Percentiles rank a stretch among this genome's conserved stretches.
Conservation (phyloP, 2,113 vertebrate genomes). For the Lota lota region DNA sequence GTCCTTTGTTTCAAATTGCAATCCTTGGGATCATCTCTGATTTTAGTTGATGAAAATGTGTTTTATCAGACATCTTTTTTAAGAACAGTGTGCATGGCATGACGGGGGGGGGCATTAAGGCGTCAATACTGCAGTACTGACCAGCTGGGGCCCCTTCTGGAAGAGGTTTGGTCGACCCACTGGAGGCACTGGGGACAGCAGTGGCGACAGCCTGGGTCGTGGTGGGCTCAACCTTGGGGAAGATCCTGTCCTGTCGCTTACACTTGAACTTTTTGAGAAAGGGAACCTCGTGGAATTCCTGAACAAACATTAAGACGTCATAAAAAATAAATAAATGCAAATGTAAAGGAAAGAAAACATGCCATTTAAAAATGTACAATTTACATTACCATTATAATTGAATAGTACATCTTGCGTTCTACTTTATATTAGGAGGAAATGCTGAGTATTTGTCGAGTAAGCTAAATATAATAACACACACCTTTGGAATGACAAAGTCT, state of each 20-base stretch:
- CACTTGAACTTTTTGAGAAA: constrained; percentile 95
- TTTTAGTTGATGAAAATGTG: too few species aligned
- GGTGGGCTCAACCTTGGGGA: constrained; percentile 69
- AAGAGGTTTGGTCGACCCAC: constrained; percentile 26
- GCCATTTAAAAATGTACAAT: too few species aligned
- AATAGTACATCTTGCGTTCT: too few species aligned
- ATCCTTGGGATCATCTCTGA: too few species aligned
- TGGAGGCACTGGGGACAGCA: constrained; percentile 58
- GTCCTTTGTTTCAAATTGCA: too few species aligned
- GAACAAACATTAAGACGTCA: neutral
- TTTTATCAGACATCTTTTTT: neutral
- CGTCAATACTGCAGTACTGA: constrained; percentile 32
- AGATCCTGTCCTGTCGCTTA: constrained; percentile 85
- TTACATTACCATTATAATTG: too few species aligned
- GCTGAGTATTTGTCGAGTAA: neutral
- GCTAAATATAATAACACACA: constrained; percentile 35
- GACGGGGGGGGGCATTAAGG: too few species aligned
- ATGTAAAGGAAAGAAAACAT: neutral
- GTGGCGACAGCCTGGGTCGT: constrained; percentile 29
- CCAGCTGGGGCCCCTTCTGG: constrained; percentile 72
- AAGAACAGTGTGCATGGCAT: neutral
- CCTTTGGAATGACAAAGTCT: constrained; percentile 91
- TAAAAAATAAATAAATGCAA: neutral
- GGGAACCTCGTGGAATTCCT: constrained; percentile 91
- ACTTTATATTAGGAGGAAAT: neutral